Evolutionary conservation across 2,888 invertebrate genomes (phyloP).

Genomic region (Eupithecia exiguata): DNA sequence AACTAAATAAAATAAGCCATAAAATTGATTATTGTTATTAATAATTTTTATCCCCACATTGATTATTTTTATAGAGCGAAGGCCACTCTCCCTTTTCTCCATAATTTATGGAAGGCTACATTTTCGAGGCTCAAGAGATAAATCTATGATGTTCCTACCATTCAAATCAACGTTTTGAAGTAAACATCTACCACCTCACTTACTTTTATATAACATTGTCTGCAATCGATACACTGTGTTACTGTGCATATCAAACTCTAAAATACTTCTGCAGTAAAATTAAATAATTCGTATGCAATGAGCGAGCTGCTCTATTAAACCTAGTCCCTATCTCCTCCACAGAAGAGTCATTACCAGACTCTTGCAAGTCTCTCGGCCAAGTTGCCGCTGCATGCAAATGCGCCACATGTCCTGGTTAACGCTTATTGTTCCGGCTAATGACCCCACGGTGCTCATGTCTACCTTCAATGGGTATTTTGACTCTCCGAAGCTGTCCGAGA

Average conservation of each 20-base stretch:
- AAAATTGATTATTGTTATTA: not conserved
- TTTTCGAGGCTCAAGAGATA: not conserved
- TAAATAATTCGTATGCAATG: not conserved
- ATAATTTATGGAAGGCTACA: not conserved
- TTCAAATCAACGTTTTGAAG: not conserved
- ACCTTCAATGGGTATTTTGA: conserved; percentile 23
- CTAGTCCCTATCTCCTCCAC: conserved; percentile 7
- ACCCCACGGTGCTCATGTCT: conserved; percentile 26
- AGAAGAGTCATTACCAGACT: conserved; percentile 17
- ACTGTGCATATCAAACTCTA: not conserved
- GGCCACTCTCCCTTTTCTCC: not conserved
- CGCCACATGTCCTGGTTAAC: conserved; percentile 37
- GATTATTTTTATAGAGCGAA: not conserved
- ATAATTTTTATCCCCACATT: not conserved
- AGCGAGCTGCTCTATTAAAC: conserved; percentile 7
- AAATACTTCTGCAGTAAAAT: not conserved
- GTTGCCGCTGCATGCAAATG: conserved; percentile 37
- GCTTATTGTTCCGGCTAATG: conserved; percentile 27
- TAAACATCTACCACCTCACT: not conserved
- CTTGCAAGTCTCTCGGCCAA: conserved; percentile 17
- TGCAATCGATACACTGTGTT: not conserved
- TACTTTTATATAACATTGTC: not conserved
- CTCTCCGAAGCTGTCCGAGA: not conserved
- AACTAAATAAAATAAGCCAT: not conserved
- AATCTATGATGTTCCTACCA: not conserved